These are phyloP conservation scores for Megaceryle alcyon DNA, from an alignment of 2,797 vertebrate species.

Conservation along the genomic window DNA sequence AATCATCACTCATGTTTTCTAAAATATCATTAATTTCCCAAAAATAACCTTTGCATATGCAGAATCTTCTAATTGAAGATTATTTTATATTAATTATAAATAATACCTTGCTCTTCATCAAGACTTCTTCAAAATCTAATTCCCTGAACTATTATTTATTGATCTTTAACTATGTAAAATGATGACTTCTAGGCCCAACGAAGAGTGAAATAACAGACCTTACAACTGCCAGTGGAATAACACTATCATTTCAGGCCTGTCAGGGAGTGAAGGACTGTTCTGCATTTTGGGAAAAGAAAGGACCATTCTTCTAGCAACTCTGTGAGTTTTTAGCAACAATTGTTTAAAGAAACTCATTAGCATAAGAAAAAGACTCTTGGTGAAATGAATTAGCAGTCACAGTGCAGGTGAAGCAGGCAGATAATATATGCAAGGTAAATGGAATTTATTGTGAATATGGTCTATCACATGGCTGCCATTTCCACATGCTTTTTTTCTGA, in stretches of 20 bases:
- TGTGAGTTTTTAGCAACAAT: constrained; percentile 34
- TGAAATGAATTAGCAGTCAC: constrained; percentile 50
- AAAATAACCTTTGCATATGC: neutral
- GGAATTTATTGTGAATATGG: neutral
- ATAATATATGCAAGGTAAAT: constrained; percentile 43
- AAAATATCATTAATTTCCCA: neutral
- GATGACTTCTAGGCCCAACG: neutral
- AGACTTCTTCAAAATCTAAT: constrained; percentile 3
- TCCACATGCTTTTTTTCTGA: neutral
- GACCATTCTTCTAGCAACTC: neutral
- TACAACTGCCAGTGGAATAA: neutral
- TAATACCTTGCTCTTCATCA: constrained; percentile 12
- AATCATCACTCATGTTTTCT: neutral
- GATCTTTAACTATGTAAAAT: constrained; percentile 21
- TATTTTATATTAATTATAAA: neutral
- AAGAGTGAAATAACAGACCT: constrained; percentile 25
- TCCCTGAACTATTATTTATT: constrained; percentile 1
- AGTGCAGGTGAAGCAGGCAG: constrained; percentile 40
- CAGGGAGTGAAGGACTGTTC: neutral
- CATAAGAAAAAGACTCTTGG: constrained; percentile 51
- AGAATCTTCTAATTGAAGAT: constrained; percentile 7
- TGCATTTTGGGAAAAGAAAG: constrained; percentile 12
- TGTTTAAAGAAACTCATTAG: constrained; percentile 59
- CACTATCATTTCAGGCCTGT: neutral
- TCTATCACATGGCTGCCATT: neutral